A percentile compares a stretch with the other conserved stretches of the same genome.
These are phyloP conservation scores for Drosophila bunnanda DNA, from an alignment of 2,888 invertebrate species.

Conservation along the genomic window DNA sequence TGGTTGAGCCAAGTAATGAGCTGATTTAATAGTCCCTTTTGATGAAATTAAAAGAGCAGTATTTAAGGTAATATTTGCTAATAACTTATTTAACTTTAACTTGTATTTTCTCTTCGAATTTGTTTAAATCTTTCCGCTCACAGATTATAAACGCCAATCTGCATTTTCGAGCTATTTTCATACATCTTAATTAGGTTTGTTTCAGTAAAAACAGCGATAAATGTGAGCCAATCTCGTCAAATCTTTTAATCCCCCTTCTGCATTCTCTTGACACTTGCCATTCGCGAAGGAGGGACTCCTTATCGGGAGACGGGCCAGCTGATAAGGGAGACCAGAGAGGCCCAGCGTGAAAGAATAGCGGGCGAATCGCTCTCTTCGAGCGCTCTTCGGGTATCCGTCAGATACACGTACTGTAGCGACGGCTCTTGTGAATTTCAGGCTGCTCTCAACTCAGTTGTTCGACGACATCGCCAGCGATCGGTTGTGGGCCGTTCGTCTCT, in stretches of 20 bases:
- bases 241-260: conserved; percentile 5
- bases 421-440: too few relatives aligned
- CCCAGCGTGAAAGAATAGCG: conserved; percentile 7
- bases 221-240: background rate
- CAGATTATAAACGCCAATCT: background rate
- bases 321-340: conserved; percentile 18
- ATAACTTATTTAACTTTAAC: background rate
- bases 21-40: background rate
- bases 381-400: conserved; percentile 34
- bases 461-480: conserved; percentile 65
- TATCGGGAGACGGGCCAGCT: conserved; percentile 13
- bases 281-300: conserved; percentile 8
- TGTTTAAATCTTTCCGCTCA: background rate
- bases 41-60: too few relatives aligned
- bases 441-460: conserved; percentile 30
- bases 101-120: background rate
- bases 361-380: conserved; percentile 12
- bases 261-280: conserved; percentile 4
- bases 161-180: background rate
- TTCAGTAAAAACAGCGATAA: background rate
- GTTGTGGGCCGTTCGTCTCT: conserved; percentile 53
- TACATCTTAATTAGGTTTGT: background rate
- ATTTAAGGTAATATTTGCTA: too few relatives aligned
- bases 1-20: background rate
- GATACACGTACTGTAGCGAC: conserved; percentile 35